A percentile compares a stretch with the other conserved stretches of the same genome.
Evolutionary conservation across 2,113 vertebrate species (phyloP).

Genomic region (Octodon degus): DNA sequence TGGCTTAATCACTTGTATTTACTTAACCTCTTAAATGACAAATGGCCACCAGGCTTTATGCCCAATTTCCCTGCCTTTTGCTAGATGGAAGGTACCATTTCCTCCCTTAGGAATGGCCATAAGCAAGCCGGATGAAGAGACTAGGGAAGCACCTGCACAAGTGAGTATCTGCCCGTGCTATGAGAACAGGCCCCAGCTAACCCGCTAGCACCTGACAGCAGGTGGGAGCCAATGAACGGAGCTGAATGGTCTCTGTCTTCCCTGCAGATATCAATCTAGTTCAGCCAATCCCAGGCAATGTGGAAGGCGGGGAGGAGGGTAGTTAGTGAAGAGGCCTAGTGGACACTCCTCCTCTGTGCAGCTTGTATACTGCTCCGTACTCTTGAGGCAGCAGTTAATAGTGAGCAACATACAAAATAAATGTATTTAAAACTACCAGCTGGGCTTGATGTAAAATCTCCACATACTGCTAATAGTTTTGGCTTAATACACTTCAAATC

Average conservation of each 20-base stretch:
- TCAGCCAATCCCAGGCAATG: not conserved
- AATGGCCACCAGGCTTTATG: not conserved
- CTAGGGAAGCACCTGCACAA: not conserved
- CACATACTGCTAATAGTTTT: constrained; percentile 18
- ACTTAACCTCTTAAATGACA: not conserved
- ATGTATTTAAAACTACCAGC: not conserved
- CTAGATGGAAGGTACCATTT: not conserved
- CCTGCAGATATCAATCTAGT: not conserved
- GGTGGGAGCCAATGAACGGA: not conserved
- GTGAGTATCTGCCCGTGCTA: not conserved
- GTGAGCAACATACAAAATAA: not conserved
- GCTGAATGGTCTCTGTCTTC: not conserved
- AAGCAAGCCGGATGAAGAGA: not conserved
- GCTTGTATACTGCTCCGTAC: not conserved
- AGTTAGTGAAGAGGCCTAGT: not conserved
- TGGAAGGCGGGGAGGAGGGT: not conserved
- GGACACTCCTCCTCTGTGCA: not conserved
- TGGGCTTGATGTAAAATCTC: constrained; percentile 42
- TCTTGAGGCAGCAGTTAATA: not conserved
- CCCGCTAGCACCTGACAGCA: not conserved
- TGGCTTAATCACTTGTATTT: not conserved
- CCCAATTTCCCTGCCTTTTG: not conserved
- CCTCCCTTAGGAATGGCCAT: not conserved
- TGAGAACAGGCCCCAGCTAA: not conserved
- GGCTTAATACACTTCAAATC: constrained; percentile 19